A percentile compares a stretch with the other conserved stretches of the same genome.
phyloP scores from a whole-genome alignment of 2,113 vertebrate species.

The Pan paniscus region DNA sequence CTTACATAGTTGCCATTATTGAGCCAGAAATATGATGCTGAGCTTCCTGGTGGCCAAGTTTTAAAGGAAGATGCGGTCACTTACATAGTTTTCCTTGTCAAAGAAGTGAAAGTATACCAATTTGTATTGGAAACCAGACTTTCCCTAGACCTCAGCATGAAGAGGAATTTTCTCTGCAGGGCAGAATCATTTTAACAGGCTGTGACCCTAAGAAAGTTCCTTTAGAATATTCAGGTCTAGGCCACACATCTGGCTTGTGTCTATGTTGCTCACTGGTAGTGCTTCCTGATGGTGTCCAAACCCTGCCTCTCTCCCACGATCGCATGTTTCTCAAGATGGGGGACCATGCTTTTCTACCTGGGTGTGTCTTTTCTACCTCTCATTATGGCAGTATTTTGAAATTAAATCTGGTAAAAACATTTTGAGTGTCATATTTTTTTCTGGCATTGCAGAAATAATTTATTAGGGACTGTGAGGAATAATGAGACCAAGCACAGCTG shows the following conservation, averaged over 20 bases:
- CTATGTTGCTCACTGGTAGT: neutral
- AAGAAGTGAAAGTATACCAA: neutral
- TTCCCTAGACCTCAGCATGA: neutral
- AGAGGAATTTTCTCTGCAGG: neutral
- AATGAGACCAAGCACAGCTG: neutral
- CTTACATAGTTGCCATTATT: neutral
- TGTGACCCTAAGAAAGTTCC: neutral
- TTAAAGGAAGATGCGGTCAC: neutral
- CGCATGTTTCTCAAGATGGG: neutral
- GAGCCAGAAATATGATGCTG: neutral
- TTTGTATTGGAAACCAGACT: neutral
- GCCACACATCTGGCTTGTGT: neutral
- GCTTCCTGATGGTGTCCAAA: neutral
- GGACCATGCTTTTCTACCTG: neutral
- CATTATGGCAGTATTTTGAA: neutral
- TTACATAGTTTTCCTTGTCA: neutral
- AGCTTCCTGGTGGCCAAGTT: conserved; percentile 26
- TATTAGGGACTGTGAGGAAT: neutral
- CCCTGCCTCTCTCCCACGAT: neutral
- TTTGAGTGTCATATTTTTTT: neutral
- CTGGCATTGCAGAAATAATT: neutral
- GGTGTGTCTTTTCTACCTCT: neutral
- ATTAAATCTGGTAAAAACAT: neutral
- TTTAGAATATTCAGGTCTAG: neutral
- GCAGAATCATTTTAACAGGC: neutral